A percentile compares a stretch with the other conserved stretches of the same genome.
Conservation (phyloP, 2,113 vertebrate genomes). For the Sphyrna mokarran region DNA sequence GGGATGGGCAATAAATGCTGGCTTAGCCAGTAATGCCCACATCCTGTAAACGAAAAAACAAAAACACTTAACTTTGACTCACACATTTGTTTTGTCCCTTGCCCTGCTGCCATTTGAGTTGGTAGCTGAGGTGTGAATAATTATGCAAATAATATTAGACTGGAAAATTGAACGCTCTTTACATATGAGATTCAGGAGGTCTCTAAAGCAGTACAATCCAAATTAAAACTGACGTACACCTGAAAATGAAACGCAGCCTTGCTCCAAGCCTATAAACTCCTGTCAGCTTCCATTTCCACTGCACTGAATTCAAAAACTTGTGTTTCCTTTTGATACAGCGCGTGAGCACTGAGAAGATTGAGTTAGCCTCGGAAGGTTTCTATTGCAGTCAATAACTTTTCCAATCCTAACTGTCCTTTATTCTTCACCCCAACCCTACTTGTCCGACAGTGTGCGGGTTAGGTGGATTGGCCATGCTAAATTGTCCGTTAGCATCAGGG, state of each 20-base stretch:
- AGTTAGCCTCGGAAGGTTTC: neutral
- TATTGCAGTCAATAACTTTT: neutral
- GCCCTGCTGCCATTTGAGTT: neutral
- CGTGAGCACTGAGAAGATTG: neutral
- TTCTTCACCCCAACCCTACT: neutral
- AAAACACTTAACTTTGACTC: neutral
- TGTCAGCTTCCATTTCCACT: neutral
- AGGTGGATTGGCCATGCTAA: too few relatives aligned
- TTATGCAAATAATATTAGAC: neutral
- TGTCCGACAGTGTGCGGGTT: too few relatives aligned
- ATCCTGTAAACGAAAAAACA: too few relatives aligned
- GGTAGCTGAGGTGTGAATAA: neutral
- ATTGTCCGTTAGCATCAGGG: too few relatives aligned
- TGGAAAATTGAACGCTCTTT: neutral
- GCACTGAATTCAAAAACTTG: neutral
- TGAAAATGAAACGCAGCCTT: neutral
- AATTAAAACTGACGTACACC: constrained; percentile 11
- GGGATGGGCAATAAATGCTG: too few relatives aligned
- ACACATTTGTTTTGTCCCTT: neutral
- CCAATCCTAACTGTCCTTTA: neutral
- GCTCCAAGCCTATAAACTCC: neutral
- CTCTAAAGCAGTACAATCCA: neutral
- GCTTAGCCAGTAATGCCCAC: too few relatives aligned
- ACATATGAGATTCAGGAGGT: neutral
- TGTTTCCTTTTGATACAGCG: neutral